Percentiles rank a stretch among this genome's conserved stretches.
Evolutionary conservation across 2,113 vertebrate species (phyloP).

Genomic region (Drymodes brunneopygia): DNA sequence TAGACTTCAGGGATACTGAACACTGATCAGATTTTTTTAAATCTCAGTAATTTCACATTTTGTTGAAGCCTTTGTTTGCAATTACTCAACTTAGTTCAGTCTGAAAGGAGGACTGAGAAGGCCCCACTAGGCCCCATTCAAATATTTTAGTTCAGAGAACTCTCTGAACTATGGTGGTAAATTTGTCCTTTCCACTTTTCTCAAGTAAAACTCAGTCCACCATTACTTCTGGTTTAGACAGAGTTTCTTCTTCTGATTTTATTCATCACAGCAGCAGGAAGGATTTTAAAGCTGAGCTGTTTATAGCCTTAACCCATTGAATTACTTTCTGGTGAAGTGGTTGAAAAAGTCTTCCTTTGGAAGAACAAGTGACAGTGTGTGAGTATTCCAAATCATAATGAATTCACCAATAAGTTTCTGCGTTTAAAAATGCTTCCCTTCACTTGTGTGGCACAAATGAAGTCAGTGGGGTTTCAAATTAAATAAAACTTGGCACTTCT

Average conservation of each 20-base stretch:
- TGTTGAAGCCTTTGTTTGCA: neutral
- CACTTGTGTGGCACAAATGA: slow-evolving; percentile 41
- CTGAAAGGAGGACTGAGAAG: neutral
- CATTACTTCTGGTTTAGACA: neutral
- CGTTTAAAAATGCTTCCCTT: slow-evolving; percentile 26
- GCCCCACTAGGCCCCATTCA: neutral
- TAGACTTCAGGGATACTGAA: neutral
- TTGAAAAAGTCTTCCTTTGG: neutral
- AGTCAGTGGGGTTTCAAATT: slow-evolving; percentile 45
- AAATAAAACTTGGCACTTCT: slow-evolving; percentile 41
- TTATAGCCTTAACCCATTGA: slow-evolving; percentile 19
- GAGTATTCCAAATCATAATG: neutral
- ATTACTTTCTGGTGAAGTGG: slow-evolving; percentile 3
- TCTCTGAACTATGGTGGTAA: neutral
- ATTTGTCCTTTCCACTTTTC: neutral
- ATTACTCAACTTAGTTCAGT: neutral
- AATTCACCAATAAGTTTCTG: slow-evolving; percentile 14
- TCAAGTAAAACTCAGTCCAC: neutral
- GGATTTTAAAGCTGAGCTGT: neutral
- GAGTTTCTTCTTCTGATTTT: neutral
- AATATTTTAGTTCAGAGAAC: neutral
- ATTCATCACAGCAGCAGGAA: neutral
- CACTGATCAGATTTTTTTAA: rapidly evolving
- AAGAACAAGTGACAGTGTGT: neutral
- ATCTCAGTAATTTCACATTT: neutral